Base-by-base conservation (phyloP, 2,888 invertebrate species). In the Andrena hattorfiana region DNA sequence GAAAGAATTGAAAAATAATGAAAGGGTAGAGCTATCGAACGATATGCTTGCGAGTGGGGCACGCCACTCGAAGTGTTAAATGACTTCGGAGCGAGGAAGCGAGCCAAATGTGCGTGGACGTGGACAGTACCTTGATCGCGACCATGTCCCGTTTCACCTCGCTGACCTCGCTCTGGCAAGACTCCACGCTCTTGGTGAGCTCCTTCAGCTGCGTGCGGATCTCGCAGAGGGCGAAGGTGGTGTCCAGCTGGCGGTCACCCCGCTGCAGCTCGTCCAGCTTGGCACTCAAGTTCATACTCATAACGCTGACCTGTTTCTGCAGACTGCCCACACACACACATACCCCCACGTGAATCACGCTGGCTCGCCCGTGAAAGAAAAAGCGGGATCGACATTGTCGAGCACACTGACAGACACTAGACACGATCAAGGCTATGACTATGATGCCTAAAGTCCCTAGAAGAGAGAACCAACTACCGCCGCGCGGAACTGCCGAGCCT, bases 301-400 rank as follows among this genome's bases (percentile, higher is more conserved):
- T 98, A 96, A 98, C 98, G 96, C 97, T 97, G 96, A 98, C 98
- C 97, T 98, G 98, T 96, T 98, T 97, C 96, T 98, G 98, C 96
- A 98, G 97, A 97, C 98, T 98, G 86, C 66, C 83, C 88, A 88
- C 85, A 89, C 87, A 88, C 87, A 88, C 87, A 87, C 84, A 88
- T 81, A 88, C 77, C 82, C 85, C 49, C 79, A 83, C 87, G 88
- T 88, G 83, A 88, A 87, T 88, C 85, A 72, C 85, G 84, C 87
- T 88, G 87, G 84, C 88, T 88, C 86, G 83, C 85, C 76, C 80
- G 79, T 81, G 73, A 42, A 71, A 10, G 1, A 72, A 86, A 86
- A 42, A 42, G 42, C 62, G 51, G 76, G 76, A 86, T 88, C 88
- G 88, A 87, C 88, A 88, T 78, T 76, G 85, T 85, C 83, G 86